These are phyloP conservation scores for Volucella inanis DNA, from an alignment of 2,888 invertebrate genomes.

Conservation along the genomic window DNA sequence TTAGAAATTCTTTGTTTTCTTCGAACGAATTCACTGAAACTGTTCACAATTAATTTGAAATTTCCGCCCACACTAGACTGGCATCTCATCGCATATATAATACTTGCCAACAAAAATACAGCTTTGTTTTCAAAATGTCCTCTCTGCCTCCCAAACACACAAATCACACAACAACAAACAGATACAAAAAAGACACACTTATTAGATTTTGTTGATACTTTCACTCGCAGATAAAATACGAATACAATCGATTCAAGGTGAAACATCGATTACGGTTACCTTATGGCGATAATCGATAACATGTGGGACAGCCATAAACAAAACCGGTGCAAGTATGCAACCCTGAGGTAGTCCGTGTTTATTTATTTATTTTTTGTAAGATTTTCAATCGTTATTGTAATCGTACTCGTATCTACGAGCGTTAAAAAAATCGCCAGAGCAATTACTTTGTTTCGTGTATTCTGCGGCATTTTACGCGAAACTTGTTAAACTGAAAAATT, in stretches of 20 bases:
- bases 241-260: conserved; percentile 15
- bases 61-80: conserved; percentile 4
- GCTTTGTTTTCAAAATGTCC: neutral
- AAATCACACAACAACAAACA: neutral
- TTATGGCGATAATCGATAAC: conserved; percentile 30
- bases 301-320: conserved; percentile 33
- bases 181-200: neutral
- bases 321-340: neutral
- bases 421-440: conserved; percentile 21
- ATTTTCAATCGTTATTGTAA: neutral
- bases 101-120: conserved; percentile 16
- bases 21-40: neutral
- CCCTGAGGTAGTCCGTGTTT: neutral
- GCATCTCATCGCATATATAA: neutral
- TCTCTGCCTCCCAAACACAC: neutral
- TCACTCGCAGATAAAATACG: conserved; percentile 31
- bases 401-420: conserved; percentile 25
- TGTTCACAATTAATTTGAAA: conserved; percentile 41
- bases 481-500: conserved; percentile 40
- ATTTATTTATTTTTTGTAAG: neutral
- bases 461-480: conserved; percentile 53
- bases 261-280: conserved; percentile 6
- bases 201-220: neutral
- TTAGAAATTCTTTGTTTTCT: neutral
- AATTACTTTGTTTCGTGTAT: conserved; percentile 67